These are phyloP conservation scores for Melieria omissa DNA, from an alignment of 2,888 invertebrate genomes.

Conservation along the genomic window DNA sequence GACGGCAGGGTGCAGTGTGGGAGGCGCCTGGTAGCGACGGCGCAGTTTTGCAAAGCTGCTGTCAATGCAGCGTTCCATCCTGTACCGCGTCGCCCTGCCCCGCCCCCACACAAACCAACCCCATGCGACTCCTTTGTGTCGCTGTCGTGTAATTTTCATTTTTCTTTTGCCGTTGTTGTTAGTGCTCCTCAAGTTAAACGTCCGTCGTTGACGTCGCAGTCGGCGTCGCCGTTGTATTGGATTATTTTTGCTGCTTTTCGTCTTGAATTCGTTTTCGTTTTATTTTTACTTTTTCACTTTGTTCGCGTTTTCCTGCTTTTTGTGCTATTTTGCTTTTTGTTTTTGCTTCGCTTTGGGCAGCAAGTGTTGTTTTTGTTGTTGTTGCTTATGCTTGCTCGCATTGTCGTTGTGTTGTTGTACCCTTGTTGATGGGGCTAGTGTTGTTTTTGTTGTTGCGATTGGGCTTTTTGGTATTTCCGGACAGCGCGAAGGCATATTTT, in stretches of 20 bases:
- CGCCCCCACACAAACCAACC: too few species aligned
- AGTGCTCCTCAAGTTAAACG: background rate
- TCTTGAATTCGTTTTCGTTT: slow-evolving; percentile 14
- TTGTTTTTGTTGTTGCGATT: slow-evolving; percentile 37
- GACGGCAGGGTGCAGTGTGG: too few species aligned
- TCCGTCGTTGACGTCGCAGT: slow-evolving; percentile 12
- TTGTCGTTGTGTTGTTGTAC: background rate
- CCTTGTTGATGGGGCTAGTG: slow-evolving; percentile 9
- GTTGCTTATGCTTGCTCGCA: slow-evolving; percentile 33
- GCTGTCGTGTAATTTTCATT: background rate
- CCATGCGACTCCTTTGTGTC: too few species aligned
- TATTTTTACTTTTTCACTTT: slow-evolving; percentile 3
- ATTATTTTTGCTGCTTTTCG: slow-evolving; percentile 3
- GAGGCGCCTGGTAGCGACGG: too few species aligned
- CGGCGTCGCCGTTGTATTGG: background rate
- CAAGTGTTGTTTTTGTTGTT: slow-evolving; percentile 46
- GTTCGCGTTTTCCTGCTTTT: background rate
- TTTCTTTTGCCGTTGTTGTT: slow-evolving; percentile 17
- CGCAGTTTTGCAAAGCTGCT: too few species aligned
- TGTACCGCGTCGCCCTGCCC: too few species aligned
- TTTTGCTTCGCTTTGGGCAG: slow-evolving; percentile 40
- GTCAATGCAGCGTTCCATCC: too few species aligned
- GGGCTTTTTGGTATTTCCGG: slow-evolving; percentile 59
- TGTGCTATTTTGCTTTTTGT: slow-evolving; percentile 45
- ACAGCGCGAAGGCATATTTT: slow-evolving; percentile 48